These are phyloP conservation scores for Novumbra hubbsi DNA, from an alignment of 2,797 vertebrate genomes.

Conservation along the genomic window DNA sequence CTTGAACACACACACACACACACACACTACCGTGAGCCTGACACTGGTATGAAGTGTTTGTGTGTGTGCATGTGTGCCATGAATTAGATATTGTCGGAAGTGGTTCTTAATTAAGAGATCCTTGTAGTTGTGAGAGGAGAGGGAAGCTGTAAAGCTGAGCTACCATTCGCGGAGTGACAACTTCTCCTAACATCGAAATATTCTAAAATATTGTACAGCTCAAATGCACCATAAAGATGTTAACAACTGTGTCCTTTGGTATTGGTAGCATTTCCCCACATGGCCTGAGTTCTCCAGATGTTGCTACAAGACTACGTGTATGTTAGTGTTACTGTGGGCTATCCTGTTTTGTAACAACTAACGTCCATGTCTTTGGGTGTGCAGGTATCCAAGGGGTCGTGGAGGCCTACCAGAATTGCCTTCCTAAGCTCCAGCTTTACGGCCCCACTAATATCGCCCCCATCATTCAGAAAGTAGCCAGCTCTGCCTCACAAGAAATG, in stretches of 20 bases:
- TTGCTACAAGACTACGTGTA: background rate
- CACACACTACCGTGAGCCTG: too few relatives aligned
- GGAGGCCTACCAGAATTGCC: constrained; percentile 88
- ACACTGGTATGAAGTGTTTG: too few relatives aligned
- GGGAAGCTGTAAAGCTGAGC: background rate
- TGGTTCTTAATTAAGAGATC: constrained; percentile 6
- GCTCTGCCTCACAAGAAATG: constrained; percentile 84
- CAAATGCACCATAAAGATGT: too few relatives aligned
- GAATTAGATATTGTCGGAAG: too few relatives aligned
- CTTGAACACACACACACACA: too few relatives aligned
- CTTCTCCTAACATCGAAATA: background rate
- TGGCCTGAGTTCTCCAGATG: background rate
- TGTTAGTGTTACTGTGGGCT: background rate
- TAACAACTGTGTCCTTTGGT: too few relatives aligned
- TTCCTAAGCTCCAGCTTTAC: constrained; percentile 86
- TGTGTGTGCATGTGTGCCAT: too few relatives aligned
- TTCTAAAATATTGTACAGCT: too few relatives aligned
- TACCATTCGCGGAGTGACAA: background rate
- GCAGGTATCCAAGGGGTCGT: constrained; percentile 88
- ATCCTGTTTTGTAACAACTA: background rate
- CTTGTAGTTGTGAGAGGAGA: background rate
- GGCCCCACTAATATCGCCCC: constrained; percentile 89
- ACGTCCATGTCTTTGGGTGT: constrained; percentile 11
- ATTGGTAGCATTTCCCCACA: background rate
- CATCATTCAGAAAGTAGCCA: constrained; percentile 89